phyloP scores from a whole-genome alignment of 2,888 invertebrate genomes.

The Pseudanteris insignis region DNA sequence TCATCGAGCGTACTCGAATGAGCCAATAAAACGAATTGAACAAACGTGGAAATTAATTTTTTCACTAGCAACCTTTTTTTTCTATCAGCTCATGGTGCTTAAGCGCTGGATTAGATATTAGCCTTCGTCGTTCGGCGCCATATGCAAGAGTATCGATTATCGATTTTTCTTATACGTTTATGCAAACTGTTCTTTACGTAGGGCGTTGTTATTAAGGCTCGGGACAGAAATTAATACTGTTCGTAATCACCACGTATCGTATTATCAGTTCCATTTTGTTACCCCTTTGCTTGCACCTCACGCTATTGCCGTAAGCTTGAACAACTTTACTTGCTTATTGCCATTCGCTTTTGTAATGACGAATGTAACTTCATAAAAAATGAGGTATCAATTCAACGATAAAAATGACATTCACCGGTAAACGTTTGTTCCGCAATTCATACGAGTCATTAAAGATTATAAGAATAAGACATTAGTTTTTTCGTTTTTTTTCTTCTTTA shows the following conservation, averaged over 20 bases:
- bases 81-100: slow-evolving; percentile 3
- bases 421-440: too few relatives aligned
- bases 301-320: slow-evolving; percentile 28
- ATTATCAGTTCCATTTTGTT: slow-evolving; percentile 39
- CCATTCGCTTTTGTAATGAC: too few relatives aligned
- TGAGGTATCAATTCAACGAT: too few relatives aligned
- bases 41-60: slow-evolving; percentile 16
- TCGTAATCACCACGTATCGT: slow-evolving; percentile 35
- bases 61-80: slow-evolving; percentile 15
- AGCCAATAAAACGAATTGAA: slow-evolving; percentile 15
- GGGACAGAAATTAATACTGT: slow-evolving; percentile 37
- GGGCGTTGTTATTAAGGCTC: slow-evolving; percentile 39
- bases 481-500: too few relatives aligned
- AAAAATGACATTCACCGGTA: too few relatives aligned
- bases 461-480: too few relatives aligned
- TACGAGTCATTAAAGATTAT: too few relatives aligned
- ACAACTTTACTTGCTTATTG: too few relatives aligned
- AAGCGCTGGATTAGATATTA: slow-evolving; percentile 38
- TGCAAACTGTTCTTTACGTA: slow-evolving; percentile 40
- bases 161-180: slow-evolving; percentile 40
- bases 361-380: too few relatives aligned
- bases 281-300: slow-evolving; percentile 21
- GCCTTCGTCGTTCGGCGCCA: slow-evolving; percentile 26
- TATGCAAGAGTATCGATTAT: slow-evolving; percentile 40
- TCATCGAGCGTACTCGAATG: too few relatives aligned